A percentile compares a stretch with the other conserved stretches of the same genome.
Evolutionary conservation across 2,888 invertebrate species (phyloP).

Genomic region (Bombylius major): DNA sequence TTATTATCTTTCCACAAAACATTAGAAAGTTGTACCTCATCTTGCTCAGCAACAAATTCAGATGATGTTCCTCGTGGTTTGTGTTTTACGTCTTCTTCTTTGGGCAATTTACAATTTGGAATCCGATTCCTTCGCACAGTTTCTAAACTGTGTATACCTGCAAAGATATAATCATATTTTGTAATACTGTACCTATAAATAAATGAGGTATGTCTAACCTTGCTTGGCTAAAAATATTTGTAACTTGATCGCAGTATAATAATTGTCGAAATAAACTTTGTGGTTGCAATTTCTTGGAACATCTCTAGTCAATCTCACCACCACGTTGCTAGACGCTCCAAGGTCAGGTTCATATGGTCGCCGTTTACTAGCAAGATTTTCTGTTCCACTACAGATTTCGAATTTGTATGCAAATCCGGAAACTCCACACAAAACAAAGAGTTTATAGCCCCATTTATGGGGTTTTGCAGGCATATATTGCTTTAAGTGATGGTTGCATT

Average conservation of each 20-base stretch:
- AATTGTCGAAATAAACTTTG: no score
- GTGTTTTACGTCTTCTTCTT: no score
- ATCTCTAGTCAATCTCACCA: background rate
- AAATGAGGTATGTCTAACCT: background rate
- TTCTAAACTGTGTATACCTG: no score
- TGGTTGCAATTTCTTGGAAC: constrained; percentile 1
- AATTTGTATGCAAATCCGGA: constrained; percentile 13
- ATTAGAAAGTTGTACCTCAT: no score
- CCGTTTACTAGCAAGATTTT: constrained; percentile 6
- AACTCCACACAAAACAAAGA: constrained; percentile 10
- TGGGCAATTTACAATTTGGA: no score
- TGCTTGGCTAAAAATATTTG: background rate
- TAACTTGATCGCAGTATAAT: background rate
- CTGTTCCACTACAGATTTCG: constrained; percentile 10
- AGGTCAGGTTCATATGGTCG: constrained; percentile 11
- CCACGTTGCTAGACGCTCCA: constrained; percentile 1
- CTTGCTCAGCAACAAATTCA: no score
- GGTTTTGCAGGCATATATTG: constrained; percentile 6
- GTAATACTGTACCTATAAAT: no score
- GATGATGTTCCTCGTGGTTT: no score
- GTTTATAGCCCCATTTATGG: constrained; percentile 14
- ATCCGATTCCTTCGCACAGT: no score
- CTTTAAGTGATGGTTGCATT: background rate
- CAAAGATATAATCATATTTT: no score
- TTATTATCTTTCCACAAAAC: no score